Percentiles rank a stretch among this genome's conserved stretches.
Evolutionary conservation across 2,888 invertebrate genomes (phyloP).

Genomic region (Helobdella robusta): DNA sequence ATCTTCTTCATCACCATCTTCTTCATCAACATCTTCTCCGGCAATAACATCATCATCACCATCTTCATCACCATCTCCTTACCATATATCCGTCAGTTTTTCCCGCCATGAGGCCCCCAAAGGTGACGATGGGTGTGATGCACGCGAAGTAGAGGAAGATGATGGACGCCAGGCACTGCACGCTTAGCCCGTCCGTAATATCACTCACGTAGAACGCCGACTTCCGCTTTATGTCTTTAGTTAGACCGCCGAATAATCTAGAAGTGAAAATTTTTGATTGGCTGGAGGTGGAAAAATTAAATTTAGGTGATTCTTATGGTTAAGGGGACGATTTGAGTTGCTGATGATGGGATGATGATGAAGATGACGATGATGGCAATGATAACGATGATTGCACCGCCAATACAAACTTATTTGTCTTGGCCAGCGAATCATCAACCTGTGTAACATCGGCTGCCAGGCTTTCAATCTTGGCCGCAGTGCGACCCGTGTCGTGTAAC

Average conservation of each 20-base stretch:
- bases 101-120: conserved; percentile 47
- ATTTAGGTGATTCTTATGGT: too few relatives aligned
- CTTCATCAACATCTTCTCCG: too few relatives aligned
- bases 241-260: conserved; percentile 47
- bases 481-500: not conserved
- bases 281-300: too few relatives aligned
- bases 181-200: conserved; percentile 47
- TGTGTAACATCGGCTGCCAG: not conserved
- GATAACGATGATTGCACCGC: too few relatives aligned
- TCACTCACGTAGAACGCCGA: conserved; percentile 44
- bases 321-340: too few relatives aligned
- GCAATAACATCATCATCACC: not conserved
- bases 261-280: too few relatives aligned
- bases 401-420: not conserved
- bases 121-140: conserved; percentile 49
- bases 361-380: too few relatives aligned
- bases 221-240: conserved; percentile 44
- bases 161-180: conserved; percentile 46
- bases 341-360: too few relatives aligned
- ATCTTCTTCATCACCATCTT: too few relatives aligned
- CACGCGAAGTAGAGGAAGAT: conserved; percentile 50
- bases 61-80: not conserved
- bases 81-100: conserved; percentile 46
- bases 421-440: not conserved
- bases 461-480: not conserved